These are phyloP conservation scores for Arenaria interpres DNA, from an alignment of 2,113 vertebrate genomes.

Conservation along the genomic window DNA sequence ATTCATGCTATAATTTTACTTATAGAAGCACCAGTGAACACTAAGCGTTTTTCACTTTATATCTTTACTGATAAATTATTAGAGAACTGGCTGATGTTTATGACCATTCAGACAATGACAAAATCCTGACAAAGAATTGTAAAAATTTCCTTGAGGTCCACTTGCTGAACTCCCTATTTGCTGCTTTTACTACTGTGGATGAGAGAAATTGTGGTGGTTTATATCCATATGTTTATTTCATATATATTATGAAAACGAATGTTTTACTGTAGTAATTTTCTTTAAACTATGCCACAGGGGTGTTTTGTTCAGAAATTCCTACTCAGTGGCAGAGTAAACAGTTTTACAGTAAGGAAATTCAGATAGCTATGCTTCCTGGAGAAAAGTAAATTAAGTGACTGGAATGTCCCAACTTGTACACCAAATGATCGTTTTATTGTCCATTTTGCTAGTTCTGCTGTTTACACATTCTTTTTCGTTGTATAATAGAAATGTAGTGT, in stretches of 20 bases:
- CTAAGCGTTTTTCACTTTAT: not conserved
- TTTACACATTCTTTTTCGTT: not conserved
- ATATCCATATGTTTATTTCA: not conserved
- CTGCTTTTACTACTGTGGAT: not conserved
- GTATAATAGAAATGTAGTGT: not conserved
- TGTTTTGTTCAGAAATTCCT: not conserved
- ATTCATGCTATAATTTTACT: not conserved
- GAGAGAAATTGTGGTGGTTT: not conserved
- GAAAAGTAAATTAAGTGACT: not conserved
- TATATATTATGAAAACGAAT: not conserved
- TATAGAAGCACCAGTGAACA: not conserved
- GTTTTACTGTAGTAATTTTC: not conserved
- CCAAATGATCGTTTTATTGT: not conserved
- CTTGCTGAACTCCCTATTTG: not conserved
- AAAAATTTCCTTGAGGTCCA: not conserved
- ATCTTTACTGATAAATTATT: not conserved
- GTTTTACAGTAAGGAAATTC: not conserved
- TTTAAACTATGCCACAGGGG: not conserved
- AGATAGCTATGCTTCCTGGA: not conserved
- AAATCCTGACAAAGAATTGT: not conserved
- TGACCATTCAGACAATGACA: not conserved
- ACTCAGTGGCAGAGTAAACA: not conserved
- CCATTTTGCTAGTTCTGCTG: not conserved
- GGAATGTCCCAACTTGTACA: not conserved
- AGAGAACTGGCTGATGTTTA: not conserved